Base-by-base conservation (phyloP, 2,888 invertebrate genomes). In the Rotaria sp. region DNA sequence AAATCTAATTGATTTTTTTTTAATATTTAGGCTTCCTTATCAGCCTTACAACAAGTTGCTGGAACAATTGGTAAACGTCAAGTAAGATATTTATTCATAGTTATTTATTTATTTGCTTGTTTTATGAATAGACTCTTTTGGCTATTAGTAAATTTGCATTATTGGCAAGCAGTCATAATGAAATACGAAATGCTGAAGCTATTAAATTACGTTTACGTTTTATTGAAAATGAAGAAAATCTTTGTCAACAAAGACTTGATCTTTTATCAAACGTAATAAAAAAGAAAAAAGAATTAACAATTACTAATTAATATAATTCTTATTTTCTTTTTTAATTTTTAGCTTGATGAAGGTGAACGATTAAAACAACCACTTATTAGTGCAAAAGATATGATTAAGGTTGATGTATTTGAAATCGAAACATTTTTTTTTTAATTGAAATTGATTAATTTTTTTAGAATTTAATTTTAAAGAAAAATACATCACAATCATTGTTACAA, bases 161-260 rank as follows among this genome's bases (percentile, higher is more conserved):
- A 45, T 45, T 80, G 21, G 80, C 80, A 0, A 80, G 80, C 8
- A 45, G 21, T 45, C 26, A 80, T 80, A n/a, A 45, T 45, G 45
- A 80, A 80, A 21, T 67, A 35, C 41, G 45, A 80, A 80, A 80
- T 80, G 13, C 41, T 26, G 45, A 80, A 45, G 45, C 45, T 26
- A n/a, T 80, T n/a, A 45, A 80, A 45, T n/a, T 80, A 45, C 80
- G 80, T 41, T 41, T 80, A 45, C 24, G 18, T 26, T 80, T 45
- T n/a, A 80, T 80, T 45, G 80, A 80, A 45, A 80, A 80, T n/a
- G 80, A 80, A 80, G 80, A 80, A 80, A 45, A 41, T 80, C 80
- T 80, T n/a, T 80, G 80, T 45, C 80, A 80, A 45, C 45, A 80
- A 45, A 24, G 80, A 45, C 41, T 45, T n/a, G 80, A 80, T 45